Percentiles rank a stretch among this genome's conserved stretches.
These are phyloP conservation scores for Amblyjoppa fuscipennis DNA, from an alignment of 2,888 invertebrate genomes.

Conservation along the genomic window DNA sequence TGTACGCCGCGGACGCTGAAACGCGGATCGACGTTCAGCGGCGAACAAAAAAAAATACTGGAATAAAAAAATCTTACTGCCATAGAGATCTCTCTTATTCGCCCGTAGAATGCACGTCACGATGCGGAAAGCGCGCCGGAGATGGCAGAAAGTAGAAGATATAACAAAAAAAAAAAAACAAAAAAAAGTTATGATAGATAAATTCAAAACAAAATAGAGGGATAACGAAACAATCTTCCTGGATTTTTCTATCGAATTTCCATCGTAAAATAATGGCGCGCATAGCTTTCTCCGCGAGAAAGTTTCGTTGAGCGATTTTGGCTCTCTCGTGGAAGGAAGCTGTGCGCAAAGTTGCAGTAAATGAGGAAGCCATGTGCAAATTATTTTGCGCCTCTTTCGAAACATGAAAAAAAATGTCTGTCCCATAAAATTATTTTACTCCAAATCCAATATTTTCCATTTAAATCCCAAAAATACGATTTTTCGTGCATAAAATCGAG, in stretches of 20 bases:
- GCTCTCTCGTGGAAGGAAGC: too few relatives aligned
- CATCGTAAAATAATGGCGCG: not conserved
- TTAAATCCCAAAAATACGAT: too few relatives aligned
- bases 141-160: not conserved
- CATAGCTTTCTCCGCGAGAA: too few relatives aligned
- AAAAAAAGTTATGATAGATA: too few relatives aligned
- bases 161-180: not conserved
- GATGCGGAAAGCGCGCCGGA: not conserved
- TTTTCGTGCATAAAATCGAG: too few relatives aligned
- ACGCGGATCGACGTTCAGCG: slow-evolving; percentile 17
- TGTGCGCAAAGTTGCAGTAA: too few relatives aligned
- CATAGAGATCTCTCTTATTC: slow-evolving; percentile 6
- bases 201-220: not conserved
- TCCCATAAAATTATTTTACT: too few relatives aligned
- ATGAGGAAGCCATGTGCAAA: too few relatives aligned
- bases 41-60: slow-evolving; percentile 1
- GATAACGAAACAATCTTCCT: slow-evolving; percentile 25
- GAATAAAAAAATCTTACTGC: not conserved
- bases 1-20: not conserved
- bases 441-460: too few relatives aligned
- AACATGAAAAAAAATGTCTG: too few relatives aligned
- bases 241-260: slow-evolving; percentile 21
- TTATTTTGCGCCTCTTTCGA: too few relatives aligned
- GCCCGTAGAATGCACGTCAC: slow-evolving; percentile 2
- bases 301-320: too few relatives aligned